Evolutionary conservation across 2,797 vertebrate species (phyloP).

Genomic region (Rhinoraja longicauda): DNA sequence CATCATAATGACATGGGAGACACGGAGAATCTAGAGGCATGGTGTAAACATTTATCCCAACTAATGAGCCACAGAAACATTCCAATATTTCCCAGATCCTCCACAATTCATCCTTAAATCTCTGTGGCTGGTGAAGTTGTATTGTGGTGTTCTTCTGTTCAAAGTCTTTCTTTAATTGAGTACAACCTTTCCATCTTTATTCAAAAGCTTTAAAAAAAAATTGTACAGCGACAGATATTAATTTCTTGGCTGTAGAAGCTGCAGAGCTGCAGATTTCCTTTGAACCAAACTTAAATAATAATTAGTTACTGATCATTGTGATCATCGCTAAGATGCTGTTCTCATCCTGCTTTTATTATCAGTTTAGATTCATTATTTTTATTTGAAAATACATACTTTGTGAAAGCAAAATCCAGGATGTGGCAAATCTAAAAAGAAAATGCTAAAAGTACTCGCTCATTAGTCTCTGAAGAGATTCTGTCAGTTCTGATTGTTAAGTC

Average conservation of each 20-base stretch:
- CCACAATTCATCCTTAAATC: conserved; percentile 88
- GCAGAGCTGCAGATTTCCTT: conserved; percentile 60
- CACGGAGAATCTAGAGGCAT: conserved; percentile 80
- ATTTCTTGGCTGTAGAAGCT: conserved; percentile 70
- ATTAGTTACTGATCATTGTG: conserved; percentile 46
- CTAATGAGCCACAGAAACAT: conserved; percentile 80
- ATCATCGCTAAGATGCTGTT: no score
- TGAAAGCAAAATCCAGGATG: no score
- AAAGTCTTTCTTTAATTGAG: conserved; percentile 70
- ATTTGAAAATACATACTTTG: no score
- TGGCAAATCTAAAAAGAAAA: no score
- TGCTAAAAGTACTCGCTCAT: no score
- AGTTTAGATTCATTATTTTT: no score
- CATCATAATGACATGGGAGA: conserved; percentile 82
- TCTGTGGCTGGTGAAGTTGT: conserved; percentile 88
- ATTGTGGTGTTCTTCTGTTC: conserved; percentile 76
- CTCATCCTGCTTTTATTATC: no score
- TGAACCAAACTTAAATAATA: conserved; percentile 73
- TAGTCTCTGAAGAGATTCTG: no score
- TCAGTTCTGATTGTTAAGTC: no score
- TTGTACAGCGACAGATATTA: conserved; percentile 70
- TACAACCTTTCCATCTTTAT: conserved; percentile 66
- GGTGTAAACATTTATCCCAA: conserved; percentile 85
- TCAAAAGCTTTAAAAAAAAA: conserved; percentile 69
- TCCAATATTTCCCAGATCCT: conserved; percentile 84